Evolutionary conservation across 2,888 invertebrate species (phyloP), one percentile per base, ranked within the genome.

Genomic region (Synergus japonicus): DNA sequence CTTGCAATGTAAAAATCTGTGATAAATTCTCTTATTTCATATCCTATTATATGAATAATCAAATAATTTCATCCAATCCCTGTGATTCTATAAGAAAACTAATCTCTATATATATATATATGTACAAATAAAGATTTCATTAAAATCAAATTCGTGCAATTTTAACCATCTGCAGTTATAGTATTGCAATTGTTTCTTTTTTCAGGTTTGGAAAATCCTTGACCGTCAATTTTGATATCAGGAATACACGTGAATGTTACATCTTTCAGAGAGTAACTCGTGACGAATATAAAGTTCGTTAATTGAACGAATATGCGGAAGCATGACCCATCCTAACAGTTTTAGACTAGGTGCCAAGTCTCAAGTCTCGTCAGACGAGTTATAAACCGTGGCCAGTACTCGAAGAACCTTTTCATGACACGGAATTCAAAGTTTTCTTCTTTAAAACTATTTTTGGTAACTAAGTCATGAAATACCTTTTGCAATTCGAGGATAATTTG

Each of bases 221-320:
- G 65, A 65, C 65, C 65, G 65, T 43, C 43, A 65, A 65, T 65
- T 65, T 65, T 3, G n/a, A 65, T 65, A 65, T n/a, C 41, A 9
- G 41, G 10, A 43, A 3, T 43, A 43, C n/a, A 41, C 41, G 65
- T n/a, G 41, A 29, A 29, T 13, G 65, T 29, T 5, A 15, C 41
- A 41, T 37, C 15, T 65, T 22, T 43, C 15, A n/a, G 13, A 22
- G 49, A 76, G 54, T n/a, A 37, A 66, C 43, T 54, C 15, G 77
- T 46, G 65, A 78, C 29, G 58, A 58, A 43, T 43, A 58, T 43
- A 44, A 83, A 81, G 81, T 81, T 64, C 73, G 82, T 83, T 84
- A 85, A 85, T 83, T 85, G 83, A 78, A 81, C 79, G 85, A 83
- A 84, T 85, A 87, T 86, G 86, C 86, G 86, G 87, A 87, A 86